Conservation (phyloP, 2,113 vertebrate genomes). For the Diadophis punctatus region DNA sequence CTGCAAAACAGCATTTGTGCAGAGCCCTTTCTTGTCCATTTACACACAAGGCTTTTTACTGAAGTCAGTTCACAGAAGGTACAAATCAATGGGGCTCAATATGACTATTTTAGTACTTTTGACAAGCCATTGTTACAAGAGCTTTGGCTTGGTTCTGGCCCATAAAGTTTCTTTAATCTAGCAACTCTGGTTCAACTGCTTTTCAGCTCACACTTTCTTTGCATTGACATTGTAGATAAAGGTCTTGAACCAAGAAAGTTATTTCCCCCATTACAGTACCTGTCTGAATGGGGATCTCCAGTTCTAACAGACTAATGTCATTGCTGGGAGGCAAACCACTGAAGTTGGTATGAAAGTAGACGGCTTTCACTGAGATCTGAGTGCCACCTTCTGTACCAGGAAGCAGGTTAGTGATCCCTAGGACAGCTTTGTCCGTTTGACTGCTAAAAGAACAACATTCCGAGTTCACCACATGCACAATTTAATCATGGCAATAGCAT, state of each 20-base stretch:
- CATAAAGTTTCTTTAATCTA: not conserved
- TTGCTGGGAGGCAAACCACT: not conserved
- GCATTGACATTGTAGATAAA: not conserved
- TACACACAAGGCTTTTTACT: not conserved
- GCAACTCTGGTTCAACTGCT: not conserved
- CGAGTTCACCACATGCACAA: not conserved
- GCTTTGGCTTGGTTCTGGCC: not conserved
- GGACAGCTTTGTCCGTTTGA: slow-evolving; percentile 5
- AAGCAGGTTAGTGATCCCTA: not conserved
- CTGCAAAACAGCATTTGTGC: not conserved
- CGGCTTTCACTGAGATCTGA: not conserved
- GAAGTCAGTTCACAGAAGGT: not conserved
- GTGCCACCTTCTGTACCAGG: not conserved
- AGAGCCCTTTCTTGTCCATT: not conserved
- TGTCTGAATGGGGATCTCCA: not conserved
- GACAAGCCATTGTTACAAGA: not conserved
- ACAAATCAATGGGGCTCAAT: not conserved
- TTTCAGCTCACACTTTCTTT: not conserved
- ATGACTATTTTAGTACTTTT: not conserved
- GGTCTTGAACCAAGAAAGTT: not conserved
- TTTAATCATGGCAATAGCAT: not conserved
- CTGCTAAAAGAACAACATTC: not conserved
- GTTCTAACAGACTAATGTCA: slow-evolving; percentile 5
- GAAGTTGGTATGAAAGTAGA: not conserved
- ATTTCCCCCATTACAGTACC: not conserved